Conservation (phyloP, 2,888 invertebrate species). For the Mystacides longicornis region DNA sequence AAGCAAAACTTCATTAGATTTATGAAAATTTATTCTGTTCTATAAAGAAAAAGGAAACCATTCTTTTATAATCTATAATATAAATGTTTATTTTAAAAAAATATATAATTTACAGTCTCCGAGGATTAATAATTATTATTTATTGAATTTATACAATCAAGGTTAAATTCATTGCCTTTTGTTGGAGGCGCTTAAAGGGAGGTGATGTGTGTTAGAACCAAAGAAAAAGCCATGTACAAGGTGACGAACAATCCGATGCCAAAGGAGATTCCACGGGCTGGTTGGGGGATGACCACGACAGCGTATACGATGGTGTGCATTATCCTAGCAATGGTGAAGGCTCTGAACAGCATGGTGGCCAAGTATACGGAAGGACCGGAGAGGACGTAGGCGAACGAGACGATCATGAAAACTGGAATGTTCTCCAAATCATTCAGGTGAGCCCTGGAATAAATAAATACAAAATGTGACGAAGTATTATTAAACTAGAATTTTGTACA, state of each 20-base stretch:
- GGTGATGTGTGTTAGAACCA: not conserved
- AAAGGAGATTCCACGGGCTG: conserved; percentile 43
- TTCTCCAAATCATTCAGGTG: conserved; percentile 66
- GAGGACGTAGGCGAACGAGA: conserved; percentile 49
- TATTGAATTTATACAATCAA: not conserved
- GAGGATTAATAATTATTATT: not conserved
- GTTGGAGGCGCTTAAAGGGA: not conserved
- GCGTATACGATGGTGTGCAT: conserved; percentile 58
- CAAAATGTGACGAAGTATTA: too few relatives aligned
- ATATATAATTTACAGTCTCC: not conserved
- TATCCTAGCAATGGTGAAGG: conserved; percentile 47
- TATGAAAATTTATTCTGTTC: too few relatives aligned
- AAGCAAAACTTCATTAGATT: too few relatives aligned
- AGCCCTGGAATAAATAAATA: too few relatives aligned
- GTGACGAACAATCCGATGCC: conserved; percentile 38
- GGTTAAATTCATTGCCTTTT: not conserved
- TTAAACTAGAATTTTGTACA: too few relatives aligned
- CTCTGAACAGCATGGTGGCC: conserved; percentile 49
- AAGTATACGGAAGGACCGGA: conserved; percentile 42
- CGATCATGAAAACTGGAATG: conserved; percentile 52
- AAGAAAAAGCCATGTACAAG: conserved; percentile 40
- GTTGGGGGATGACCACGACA: conserved; percentile 55
- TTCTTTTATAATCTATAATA: too few relatives aligned
- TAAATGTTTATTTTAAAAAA: too few relatives aligned
- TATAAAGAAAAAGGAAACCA: too few relatives aligned